These are phyloP conservation scores for Polymixis flavicincta DNA, from an alignment of 2,888 invertebrate genomes.

Conservation along the genomic window DNA sequence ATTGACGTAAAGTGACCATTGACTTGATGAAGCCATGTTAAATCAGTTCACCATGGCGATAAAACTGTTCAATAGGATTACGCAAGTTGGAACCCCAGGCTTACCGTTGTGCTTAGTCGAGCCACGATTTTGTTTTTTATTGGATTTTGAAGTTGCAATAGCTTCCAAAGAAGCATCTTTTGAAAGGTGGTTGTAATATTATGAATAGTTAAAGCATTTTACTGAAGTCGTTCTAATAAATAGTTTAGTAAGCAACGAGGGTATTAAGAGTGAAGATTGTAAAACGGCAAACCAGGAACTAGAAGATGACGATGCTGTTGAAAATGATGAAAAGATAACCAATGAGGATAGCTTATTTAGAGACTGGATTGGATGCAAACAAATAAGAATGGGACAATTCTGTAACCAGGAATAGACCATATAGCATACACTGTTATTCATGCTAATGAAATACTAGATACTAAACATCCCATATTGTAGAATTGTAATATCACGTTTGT, in stretches of 20 bases:
- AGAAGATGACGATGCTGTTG: neutral
- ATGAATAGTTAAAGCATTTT: neutral
- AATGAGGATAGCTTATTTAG: neutral
- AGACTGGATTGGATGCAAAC: neutral
- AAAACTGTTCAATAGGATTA: constrained; percentile 64
- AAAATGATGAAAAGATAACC: neutral
- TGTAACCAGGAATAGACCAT: neutral
- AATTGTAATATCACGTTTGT: neutral
- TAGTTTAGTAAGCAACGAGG: no score
- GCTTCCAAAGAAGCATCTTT: constrained; percentile 17
- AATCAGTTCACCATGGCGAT: constrained; percentile 66
- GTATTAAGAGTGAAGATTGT: neutral
- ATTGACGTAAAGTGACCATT: constrained; percentile 60
- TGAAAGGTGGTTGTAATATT: neutral
- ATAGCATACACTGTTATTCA: constrained; percentile 3
- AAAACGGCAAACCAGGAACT: neutral
- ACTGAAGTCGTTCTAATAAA: no score
- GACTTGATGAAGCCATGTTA: constrained; percentile 65
- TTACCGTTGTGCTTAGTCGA: constrained; percentile 40
- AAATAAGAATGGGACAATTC: neutral
- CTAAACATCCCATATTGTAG: neutral
- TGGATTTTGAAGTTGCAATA: constrained; percentile 49
- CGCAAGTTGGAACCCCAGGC: constrained; percentile 54
- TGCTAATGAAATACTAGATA: constrained; percentile 12
- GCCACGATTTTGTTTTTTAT: constrained; percentile 58